Evolutionary conservation across 2,113 vertebrate species (phyloP).

Genomic region (Plecotus auritus): DNA sequence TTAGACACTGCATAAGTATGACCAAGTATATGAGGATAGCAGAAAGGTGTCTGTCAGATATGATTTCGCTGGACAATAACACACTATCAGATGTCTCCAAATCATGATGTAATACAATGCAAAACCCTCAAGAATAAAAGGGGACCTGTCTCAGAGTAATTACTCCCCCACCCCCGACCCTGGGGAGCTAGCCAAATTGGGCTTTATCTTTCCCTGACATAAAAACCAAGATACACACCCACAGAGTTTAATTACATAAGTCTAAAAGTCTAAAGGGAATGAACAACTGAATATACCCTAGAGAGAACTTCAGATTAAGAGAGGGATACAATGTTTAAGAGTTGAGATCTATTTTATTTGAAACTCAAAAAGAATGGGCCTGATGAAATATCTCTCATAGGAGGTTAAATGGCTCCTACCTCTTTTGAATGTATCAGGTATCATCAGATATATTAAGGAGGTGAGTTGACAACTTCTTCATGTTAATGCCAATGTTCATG

Average conservation of each 20-base stretch:
- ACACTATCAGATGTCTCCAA: neutral
- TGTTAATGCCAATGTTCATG: neutral
- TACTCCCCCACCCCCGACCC: neutral
- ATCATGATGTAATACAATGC: conserved; percentile 9
- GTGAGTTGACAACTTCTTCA: neutral
- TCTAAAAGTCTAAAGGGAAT: neutral
- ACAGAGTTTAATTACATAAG: conserved; percentile 31
- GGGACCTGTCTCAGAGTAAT: neutral
- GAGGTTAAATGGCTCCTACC: neutral
- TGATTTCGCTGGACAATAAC: neutral
- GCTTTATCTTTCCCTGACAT: neutral
- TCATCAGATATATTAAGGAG: neutral
- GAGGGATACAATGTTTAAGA: neutral
- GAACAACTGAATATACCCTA: conserved; percentile 13
- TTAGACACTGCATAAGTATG: neutral
- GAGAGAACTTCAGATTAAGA: conserved; percentile 36
- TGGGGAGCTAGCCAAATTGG: conserved; percentile 19
- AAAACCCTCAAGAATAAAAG: conserved; percentile 18
- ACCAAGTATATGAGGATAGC: neutral
- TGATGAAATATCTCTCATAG: neutral
- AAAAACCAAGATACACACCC: conserved; percentile 43
- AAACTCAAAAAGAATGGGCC: neutral
- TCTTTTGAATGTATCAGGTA: neutral
- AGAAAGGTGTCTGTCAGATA: neutral
- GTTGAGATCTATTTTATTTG: conserved; percentile 15